phyloP scores from a whole-genome alignment of 2,113 vertebrate genomes.

The Myotis yumanensis region DNA sequence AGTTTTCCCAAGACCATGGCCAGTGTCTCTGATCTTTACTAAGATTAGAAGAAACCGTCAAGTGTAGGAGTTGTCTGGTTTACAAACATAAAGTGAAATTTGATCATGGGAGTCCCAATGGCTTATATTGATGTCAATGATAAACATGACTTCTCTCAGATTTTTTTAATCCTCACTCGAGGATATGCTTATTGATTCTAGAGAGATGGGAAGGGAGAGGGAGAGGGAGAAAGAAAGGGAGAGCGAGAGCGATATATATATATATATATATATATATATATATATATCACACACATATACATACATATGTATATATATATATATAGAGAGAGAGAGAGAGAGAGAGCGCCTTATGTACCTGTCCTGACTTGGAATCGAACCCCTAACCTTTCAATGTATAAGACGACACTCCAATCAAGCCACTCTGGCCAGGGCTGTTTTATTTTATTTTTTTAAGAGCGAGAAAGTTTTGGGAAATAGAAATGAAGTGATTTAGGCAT shows the following conservation, averaged over 20 bases:
- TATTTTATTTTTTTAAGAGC: background rate
- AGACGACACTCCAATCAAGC: background rate
- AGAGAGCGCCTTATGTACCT: background rate
- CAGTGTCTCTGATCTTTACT: background rate
- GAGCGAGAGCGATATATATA: too few relatives aligned
- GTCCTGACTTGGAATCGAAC: background rate
- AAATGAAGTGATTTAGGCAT: conserved; percentile 34
- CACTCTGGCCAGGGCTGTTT: background rate
- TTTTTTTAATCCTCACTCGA: background rate
- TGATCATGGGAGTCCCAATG: conserved; percentile 13
- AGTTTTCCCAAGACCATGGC: conserved; percentile 44
- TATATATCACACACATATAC: too few relatives aligned
- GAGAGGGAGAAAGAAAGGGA: background rate
- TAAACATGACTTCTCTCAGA: background rate
- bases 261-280: too few relatives aligned
- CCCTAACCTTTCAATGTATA: background rate
- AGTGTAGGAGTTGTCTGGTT: background rate
- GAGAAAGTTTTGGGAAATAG: conserved; percentile 17
- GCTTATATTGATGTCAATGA: background rate
- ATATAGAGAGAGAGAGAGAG: background rate
- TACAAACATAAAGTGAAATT: conserved; percentile 47
- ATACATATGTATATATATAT: too few relatives aligned
- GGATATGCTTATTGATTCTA: background rate
- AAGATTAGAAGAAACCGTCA: conserved; percentile 30
- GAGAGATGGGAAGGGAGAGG: too few relatives aligned